Percentiles rank a stretch among this genome's conserved stretches.
Conservation (phyloP, 2,113 vertebrate species). For the Apus apus region DNA sequence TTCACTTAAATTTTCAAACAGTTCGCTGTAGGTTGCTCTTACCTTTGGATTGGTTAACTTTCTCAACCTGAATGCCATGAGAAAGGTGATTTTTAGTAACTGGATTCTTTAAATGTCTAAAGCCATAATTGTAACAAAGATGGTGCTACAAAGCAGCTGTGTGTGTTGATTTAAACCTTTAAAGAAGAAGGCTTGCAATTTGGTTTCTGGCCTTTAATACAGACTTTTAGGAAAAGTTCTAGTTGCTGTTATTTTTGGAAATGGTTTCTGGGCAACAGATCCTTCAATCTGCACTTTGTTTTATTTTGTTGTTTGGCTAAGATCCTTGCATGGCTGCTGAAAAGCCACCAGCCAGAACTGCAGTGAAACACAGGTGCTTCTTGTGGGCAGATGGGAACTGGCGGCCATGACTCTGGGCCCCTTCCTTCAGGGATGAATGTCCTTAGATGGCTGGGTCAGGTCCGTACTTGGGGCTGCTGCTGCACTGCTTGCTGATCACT, state of each 20-base stretch:
- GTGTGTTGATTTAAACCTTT: not conserved
- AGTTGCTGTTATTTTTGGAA: not conserved
- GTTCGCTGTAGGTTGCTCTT: not conserved
- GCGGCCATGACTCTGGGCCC: not conserved
- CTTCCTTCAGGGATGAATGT: not conserved
- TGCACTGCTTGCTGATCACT: conserved; percentile 50
- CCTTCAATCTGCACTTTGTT: not conserved
- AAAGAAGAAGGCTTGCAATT: not conserved
- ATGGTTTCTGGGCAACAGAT: not conserved
- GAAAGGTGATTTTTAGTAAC: not conserved
- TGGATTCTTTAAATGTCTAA: not conserved
- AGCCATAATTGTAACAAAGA: not conserved
- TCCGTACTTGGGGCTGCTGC: not conserved
- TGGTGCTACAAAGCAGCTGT: not conserved
- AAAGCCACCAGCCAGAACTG: not conserved
- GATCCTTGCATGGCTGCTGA: not conserved
- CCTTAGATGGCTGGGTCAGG: not conserved
- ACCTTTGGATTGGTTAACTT: not conserved
- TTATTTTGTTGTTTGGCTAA: not conserved
- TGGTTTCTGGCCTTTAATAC: not conserved
- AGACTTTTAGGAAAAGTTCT: not conserved
- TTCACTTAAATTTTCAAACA: not conserved
- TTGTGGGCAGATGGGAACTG: not conserved
- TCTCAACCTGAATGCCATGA: not conserved
- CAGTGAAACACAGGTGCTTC: not conserved